Base-by-base conservation (phyloP, 2,888 invertebrate species). In the Cheilosia variabilis region DNA sequence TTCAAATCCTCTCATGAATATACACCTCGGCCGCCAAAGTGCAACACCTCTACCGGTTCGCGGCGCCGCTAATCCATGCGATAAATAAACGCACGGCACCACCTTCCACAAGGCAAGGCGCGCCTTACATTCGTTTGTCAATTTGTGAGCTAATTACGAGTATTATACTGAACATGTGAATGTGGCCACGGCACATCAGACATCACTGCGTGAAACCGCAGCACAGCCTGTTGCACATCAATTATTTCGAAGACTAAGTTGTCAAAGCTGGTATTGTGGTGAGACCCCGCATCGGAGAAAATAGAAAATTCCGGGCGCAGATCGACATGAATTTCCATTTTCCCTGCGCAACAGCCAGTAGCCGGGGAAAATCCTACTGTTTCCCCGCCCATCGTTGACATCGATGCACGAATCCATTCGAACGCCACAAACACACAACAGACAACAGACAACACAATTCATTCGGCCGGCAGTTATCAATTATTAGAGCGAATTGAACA, bases 391-490 rank as follows among this genome's bases (percentile, higher is more conserved):
- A 69, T 7, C 6, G 19, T 58, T 58, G 31, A 68, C 69, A 69
- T 45, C 34, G 9, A 68, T 66, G 50, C 75, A 58, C 58, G 58
- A 66, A 66, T 15, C 50, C 58, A 41, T 15, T 55, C 66, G 31
- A 68, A 66, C 37, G 52, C 57, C 37, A 13, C 13, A 37, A 37
- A 37, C 13, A 31, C 68, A 68, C 53, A 58, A 37, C 13, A 31
- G 55, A 68, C 53, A 58, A 50, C 31, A 75, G 55, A 68, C 53
- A 58, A 50, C 31, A 75, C 75, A 65, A 75, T 66, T 66, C 66
- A 76, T 76, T 60, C 68, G 66, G 60, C 76, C 76, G 76, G 76
- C 68, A 76, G 76, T 76, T 76, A 76, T 76, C 76, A 76, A 76
- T 76, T 76, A 76, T 76, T 76, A 76, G 76, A 76, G 76, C 76